phyloP scores from a whole-genome alignment of 2,888 invertebrate genomes.

The Hirtodrosophila histrioides region DNA sequence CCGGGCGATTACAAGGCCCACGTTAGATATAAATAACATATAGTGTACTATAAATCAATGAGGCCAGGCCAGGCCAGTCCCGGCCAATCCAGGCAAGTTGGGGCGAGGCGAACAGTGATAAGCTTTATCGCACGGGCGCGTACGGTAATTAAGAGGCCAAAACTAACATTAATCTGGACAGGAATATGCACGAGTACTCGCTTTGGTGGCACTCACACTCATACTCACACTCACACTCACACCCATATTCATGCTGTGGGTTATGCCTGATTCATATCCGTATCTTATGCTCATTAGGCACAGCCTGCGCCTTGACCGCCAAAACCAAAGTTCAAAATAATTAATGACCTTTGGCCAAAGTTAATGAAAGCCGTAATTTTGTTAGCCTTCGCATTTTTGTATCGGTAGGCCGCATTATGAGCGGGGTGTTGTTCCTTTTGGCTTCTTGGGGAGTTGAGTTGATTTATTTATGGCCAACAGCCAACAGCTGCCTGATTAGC shows the following conservation, averaged over 20 bases:
- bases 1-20: conserved; percentile 60
- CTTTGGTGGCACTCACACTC: neutral
- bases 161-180: conserved; percentile 70
- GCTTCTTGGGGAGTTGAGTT: conserved; percentile 22
- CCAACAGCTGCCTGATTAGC: conserved; percentile 66
- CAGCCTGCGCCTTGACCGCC: conserved; percentile 73
- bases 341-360: conserved; percentile 81
- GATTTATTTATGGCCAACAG: conserved; percentile 73
- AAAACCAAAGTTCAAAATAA: conserved; percentile 81
- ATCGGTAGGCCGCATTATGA: conserved; percentile 38
- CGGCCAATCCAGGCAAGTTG: neutral
- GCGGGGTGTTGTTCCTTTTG: conserved; percentile 15
- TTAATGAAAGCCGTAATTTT: conserved; percentile 82
- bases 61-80: conserved; percentile 4
- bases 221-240: conserved; percentile 3
- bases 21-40: conserved; percentile 72
- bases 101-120: conserved; percentile 51
- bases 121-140: conserved; percentile 76
- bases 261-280: conserved; percentile 37
- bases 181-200: conserved; percentile 46
- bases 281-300: conserved; percentile 78
- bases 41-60: conserved; percentile 72
- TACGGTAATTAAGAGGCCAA: conserved; percentile 67
- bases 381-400: conserved; percentile 38
- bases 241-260: conserved; percentile 11